Percentiles rank a stretch among this genome's conserved stretches.
phyloP scores from a whole-genome alignment of 2,797 vertebrate genomes.

The Brachymystax lenok region DNA sequence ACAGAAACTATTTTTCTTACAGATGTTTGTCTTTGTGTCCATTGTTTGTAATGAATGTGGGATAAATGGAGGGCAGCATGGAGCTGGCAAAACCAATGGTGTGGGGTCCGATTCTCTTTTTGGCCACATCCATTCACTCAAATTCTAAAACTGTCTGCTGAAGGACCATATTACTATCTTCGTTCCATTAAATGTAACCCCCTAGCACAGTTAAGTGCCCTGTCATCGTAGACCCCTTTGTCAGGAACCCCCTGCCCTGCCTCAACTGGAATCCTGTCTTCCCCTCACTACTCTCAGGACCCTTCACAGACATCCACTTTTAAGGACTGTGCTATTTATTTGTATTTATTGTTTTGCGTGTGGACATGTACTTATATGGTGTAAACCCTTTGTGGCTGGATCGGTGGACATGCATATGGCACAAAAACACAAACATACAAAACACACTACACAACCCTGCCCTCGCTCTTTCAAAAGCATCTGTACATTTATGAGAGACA shows the following conservation, averaged over 20 bases:
- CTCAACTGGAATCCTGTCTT: constrained; percentile 63
- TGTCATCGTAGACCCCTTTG: neutral
- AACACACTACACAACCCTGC: neutral
- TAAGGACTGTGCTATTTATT: constrained; percentile 33
- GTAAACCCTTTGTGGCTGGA: neutral
- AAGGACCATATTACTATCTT: neutral
- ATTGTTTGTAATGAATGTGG: constrained; percentile 33
- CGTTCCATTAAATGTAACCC: neutral
- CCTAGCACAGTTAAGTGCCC: neutral
- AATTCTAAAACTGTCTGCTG: neutral
- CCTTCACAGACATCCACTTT: constrained; percentile 39
- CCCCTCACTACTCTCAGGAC: constrained; percentile 71
- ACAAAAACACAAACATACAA: constrained; percentile 10
- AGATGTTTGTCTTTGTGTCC: constrained; percentile 26
- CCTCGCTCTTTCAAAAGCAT: neutral
- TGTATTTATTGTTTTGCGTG: constrained; percentile 19
- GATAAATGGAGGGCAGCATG: constrained; percentile 36
- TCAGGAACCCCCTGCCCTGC: constrained; percentile 33
- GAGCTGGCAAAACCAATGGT: neutral
- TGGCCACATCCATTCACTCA: neutral
- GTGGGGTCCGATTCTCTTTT: neutral
- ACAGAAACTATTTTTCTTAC: constrained; percentile 76
- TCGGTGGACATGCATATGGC: neutral
- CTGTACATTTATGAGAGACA: neutral
- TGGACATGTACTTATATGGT: neutral